Percentiles rank a stretch among this genome's conserved stretches.
These are phyloP conservation scores for Eustalomyia histrio DNA, from an alignment of 2,888 invertebrate genomes.

Conservation along the genomic window DNA sequence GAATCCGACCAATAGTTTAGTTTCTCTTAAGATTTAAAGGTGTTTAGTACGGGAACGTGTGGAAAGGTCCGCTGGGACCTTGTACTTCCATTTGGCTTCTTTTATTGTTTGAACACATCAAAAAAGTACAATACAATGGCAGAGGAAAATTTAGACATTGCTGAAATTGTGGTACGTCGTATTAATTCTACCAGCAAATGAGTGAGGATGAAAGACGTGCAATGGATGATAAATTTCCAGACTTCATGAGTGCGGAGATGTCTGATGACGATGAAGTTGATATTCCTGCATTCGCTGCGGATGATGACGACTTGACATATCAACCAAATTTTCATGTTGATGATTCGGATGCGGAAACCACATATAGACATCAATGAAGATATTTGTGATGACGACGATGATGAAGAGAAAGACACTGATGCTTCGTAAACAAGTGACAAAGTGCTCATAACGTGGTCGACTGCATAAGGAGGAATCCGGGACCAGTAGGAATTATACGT, in stretches of 20 bases:
- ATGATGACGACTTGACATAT: slow-evolving; percentile 5
- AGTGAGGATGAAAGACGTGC: too few relatives aligned
- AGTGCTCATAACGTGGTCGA: too few relatives aligned
- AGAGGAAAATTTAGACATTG: too few relatives aligned
- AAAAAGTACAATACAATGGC: too few relatives aligned
- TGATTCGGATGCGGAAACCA: neutral
- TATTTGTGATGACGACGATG: neutral
- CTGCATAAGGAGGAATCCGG: too few relatives aligned
- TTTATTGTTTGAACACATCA: too few relatives aligned
- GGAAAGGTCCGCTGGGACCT: too few relatives aligned
- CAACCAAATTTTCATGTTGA: slow-evolving; percentile 8
- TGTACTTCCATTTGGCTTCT: too few relatives aligned
- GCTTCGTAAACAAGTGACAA: neutral
- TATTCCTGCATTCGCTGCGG: neutral
- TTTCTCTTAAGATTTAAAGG: too few relatives aligned
- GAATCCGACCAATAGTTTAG: neutral
- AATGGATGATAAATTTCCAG: neutral
- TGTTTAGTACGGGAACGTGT: too few relatives aligned
- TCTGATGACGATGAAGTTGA: neutral
- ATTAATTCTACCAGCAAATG: neutral
- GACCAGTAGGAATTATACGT: too few relatives aligned
- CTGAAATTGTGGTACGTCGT: too few relatives aligned
- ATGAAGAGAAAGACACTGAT: slow-evolving; percentile 8
- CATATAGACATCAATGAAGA: neutral
- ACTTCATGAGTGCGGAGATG: neutral